Conservation (phyloP, 1,140 invertebrate genomes). For the Drosophila parabipectinata region DNA sequence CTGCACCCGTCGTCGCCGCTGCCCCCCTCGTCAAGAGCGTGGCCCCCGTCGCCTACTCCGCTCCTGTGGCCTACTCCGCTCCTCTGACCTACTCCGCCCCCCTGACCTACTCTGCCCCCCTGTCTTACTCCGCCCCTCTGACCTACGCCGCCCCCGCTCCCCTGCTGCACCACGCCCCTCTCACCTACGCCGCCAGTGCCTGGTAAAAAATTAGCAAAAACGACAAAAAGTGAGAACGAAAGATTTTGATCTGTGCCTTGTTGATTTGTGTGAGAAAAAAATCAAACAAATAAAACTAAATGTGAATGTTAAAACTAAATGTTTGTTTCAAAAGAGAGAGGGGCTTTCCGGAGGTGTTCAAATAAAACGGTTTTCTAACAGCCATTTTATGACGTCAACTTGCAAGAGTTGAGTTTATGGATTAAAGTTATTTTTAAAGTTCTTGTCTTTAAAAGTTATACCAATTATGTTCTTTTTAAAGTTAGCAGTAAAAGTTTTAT, state of each 20-base stretch:
- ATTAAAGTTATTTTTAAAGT: neutral
- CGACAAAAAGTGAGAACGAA: slow-evolving; percentile 52
- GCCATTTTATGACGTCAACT: neutral
- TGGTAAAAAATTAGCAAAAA: slow-evolving; percentile 49
- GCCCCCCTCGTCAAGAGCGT: slow-evolving; percentile 32
- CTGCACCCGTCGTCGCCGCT: slow-evolving; percentile 45
- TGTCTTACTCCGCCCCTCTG: slow-evolving; percentile 43
- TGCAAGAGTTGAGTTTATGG: neutral
- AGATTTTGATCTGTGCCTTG: slow-evolving; percentile 54
- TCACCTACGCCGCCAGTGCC: slow-evolving; percentile 64
- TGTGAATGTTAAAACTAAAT: slow-evolving; percentile 26
- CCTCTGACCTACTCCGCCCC: slow-evolving; percentile 42
- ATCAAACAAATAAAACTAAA: slow-evolving; percentile 28
- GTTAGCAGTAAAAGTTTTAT: no score
- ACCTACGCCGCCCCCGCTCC: slow-evolving; percentile 42
- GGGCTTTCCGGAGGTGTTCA: slow-evolving; percentile 4
- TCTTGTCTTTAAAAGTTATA: no score
- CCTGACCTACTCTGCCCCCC: slow-evolving; percentile 45
- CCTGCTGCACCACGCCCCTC: slow-evolving; percentile 54
- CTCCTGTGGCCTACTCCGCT: slow-evolving; percentile 34
- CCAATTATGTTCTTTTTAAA: no score
- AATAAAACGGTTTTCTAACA: neutral
- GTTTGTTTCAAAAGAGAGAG: slow-evolving; percentile 6
- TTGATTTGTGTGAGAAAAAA: slow-evolving; percentile 43
- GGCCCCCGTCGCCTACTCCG: slow-evolving; percentile 42